A percentile compares a stretch with the other conserved stretches of the same genome.
Evolutionary conservation across 2,113 vertebrate species (phyloP).

Genomic region (Hystrix brachyura): DNA sequence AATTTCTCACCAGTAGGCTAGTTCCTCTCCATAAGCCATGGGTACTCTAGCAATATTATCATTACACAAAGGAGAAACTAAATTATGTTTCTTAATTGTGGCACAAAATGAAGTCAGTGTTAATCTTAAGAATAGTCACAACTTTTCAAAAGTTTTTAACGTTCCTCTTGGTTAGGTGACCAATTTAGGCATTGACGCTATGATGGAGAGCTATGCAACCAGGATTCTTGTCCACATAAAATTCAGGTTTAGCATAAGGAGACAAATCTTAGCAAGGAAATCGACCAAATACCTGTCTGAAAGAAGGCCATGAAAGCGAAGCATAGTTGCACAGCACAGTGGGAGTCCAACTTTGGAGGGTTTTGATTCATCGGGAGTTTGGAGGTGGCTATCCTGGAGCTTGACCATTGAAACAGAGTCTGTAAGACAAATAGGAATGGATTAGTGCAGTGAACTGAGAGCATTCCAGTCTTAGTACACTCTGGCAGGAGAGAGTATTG

Average conservation of each 20-base stretch:
- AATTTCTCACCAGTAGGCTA: neutral
- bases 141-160: neutral
- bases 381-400: neutral
- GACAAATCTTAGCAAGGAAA: neutral
- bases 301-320: neutral
- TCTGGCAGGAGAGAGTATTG: neutral
- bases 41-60: neutral
- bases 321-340: neutral
- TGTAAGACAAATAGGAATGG: neutral
- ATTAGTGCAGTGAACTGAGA: neutral
- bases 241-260: neutral
- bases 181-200: neutral
- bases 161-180: neutral
- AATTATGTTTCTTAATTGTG: neutral
- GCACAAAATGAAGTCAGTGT: neutral
- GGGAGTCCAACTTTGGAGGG: neutral
- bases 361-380: neutral
- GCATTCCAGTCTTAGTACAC: neutral
- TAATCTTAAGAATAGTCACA: neutral
- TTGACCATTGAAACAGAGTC: neutral
- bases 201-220: neutral
- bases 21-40: neutral
- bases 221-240: neutral
- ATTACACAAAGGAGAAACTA: neutral
- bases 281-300: neutral